Evolutionary conservation across 1,140 invertebrate genomes (phyloP), one percentile per base, ranked within the genome.

Genomic region (Lethrus apterus): DNA sequence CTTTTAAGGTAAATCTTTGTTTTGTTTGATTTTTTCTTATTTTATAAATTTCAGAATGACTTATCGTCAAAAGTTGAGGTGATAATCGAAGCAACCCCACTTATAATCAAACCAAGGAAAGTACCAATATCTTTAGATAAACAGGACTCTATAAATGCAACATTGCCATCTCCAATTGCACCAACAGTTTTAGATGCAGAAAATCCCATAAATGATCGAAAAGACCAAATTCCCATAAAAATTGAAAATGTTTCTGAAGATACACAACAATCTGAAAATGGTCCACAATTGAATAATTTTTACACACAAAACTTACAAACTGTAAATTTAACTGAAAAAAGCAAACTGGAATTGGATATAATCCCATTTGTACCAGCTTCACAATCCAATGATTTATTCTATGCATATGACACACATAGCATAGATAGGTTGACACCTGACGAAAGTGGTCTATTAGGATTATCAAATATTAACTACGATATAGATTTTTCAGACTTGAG

Each of bases 401-500:
- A 58, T 55, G 14, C 60, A 24, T 46, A 50, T 29, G 55, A 60
- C 38, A 54, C 49, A 13, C 44, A 53, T 30, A 69, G 4, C 58
- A 62, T 74, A 13, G 67, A 79, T 41, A 73, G 79, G 35, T 48
- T 71, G 21, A 78, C 76, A 4, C 74, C 74, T 2, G 78, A 82
- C 52, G 76, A 80, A 32, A 19, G 69, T 70, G 43, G 70, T 60
- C 65, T 69, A 1, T 70, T 74, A 1, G 77, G 75, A 1, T 57
- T 83, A 9, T 78, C 76, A n/a, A 78, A 78, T 56, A 76, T 83
- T 14, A 83, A 81, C 63, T 84, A 82, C 55, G 82, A 83, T 50
- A 82, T 84, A 32, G 80, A 83, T 58, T 66, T 81, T 34, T 83
- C 79, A 2, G 81, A 83, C 63, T 67, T 79, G 21, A 84, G 80